phyloP scores from a whole-genome alignment of 2,797 vertebrate species.

The Acestrorhynchus altus region DNA sequence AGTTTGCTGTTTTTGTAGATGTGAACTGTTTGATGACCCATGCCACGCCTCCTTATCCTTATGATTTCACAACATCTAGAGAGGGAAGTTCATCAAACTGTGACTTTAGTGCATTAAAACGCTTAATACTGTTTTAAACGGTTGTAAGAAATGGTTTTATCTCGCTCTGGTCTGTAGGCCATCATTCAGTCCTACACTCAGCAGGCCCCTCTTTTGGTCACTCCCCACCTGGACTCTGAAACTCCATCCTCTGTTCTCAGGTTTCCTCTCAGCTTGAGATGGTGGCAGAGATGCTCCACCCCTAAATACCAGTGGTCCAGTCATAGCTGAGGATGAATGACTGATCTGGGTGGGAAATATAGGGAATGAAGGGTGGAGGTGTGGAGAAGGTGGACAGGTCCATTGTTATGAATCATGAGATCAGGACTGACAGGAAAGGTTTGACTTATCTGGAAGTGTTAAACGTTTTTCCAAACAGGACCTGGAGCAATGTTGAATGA shows the following conservation, averaged over 20 bases:
- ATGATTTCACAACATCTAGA: no score
- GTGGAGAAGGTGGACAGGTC: conserved; percentile 45
- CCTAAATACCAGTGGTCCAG: no score
- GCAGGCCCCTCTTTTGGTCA: conserved; percentile 30
- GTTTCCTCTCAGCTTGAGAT: conserved; percentile 34
- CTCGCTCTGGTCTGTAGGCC: conserved; percentile 33
- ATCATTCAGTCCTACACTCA: conserved; percentile 27
- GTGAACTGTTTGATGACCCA: neutral
- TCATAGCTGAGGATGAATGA: conserved; percentile 31
- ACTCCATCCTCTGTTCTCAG: conserved; percentile 28
- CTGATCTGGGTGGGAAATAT: conserved; percentile 19
- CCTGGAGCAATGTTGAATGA: no score
- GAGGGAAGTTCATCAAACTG: no score
- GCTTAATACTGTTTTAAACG: no score
- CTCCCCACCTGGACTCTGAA: conserved; percentile 13
- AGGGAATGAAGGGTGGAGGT: conserved; percentile 18
- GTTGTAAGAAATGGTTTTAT: no score
- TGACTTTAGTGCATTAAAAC: no score
- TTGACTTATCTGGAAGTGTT: conserved; percentile 49
- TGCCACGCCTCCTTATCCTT: no score
- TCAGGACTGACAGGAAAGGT: conserved; percentile 40
- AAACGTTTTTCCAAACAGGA: no score
- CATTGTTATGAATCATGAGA: conserved; percentile 29
- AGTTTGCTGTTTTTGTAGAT: neutral
- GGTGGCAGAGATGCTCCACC: conserved; percentile 21